Evolutionary conservation across 2,888 invertebrate species (phyloP), one percentile per base, ranked within the genome.

Genomic region (Pogonocherus hispidulus): DNA sequence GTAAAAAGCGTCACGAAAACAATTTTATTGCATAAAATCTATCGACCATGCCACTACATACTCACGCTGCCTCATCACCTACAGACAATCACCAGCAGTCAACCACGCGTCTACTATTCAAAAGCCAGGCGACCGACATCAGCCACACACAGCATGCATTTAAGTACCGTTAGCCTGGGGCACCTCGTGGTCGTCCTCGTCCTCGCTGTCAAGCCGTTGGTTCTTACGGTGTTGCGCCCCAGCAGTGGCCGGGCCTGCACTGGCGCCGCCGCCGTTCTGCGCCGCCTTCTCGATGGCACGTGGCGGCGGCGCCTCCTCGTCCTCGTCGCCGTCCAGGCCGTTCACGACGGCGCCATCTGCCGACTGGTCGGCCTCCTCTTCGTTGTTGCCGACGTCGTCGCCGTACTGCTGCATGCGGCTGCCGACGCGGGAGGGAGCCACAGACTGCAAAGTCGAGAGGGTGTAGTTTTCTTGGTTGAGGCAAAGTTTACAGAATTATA

Each of bases 311-410:
- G 27, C 27, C 27, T 27, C 27, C 27, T 84, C 71, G 84, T 85
- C 79, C 67, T 82, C 84, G 84, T 80, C 84, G 85, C 87, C 80
- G 76, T 41, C 41, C n/a, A 86, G 76, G 73, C 79, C 79, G 75
- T 74, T 76, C 85, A 86, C 86, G 86, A 87, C 86, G 86, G 87
- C 80, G 79, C 86, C 79, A 73, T 81, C 78, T 75, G 75, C 67
- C 20, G 76, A 68, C 65, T 76, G 75, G 66, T 72, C 74, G 69
- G 62, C 70, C 72, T 75, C 78, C 80, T 81, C 71, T 78, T 79
- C 79, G 69, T 82, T 81, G 66, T 78, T 80, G 68, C 75, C 87
- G 85, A 87, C 89, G 86, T 88, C 80, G 85, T 87, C 89, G 86
- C 88, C 80, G 87, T 83, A 83, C 73, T 85, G 85, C 75, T 86